Conservation (phyloP, 2,113 vertebrate species). For the Gobiocypris rarus region DNA sequence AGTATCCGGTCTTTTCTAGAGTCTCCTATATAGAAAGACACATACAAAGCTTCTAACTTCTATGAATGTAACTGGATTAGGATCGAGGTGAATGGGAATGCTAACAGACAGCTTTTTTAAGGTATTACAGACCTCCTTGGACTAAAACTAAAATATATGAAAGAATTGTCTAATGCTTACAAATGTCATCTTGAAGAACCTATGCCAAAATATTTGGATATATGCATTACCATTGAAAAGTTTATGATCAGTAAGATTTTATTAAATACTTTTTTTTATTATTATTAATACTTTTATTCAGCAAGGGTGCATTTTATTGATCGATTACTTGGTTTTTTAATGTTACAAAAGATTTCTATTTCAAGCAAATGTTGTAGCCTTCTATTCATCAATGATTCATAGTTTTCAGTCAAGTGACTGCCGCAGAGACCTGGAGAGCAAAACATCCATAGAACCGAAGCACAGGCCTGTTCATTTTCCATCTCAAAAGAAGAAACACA, state of each 20-base stretch:
- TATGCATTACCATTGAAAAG: not conserved
- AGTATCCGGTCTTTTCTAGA: constrained; percentile 87
- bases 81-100: not conserved
- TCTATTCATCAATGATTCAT: not conserved
- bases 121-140: not conserved
- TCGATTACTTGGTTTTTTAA: too few relatives aligned
- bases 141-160: not conserved
- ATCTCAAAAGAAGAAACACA: too few relatives aligned
- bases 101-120: not conserved
- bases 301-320: too few relatives aligned
- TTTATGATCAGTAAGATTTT: not conserved
- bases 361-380: not conserved
- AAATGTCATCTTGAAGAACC: not conserved
- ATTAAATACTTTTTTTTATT: too few relatives aligned
- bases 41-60: not conserved
- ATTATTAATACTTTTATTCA: too few relatives aligned
- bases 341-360: not conserved
- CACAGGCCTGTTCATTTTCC: too few relatives aligned
- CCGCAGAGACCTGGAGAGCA: too few relatives aligned
- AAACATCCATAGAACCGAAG: too few relatives aligned
- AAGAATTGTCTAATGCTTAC: not conserved
- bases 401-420: too few relatives aligned
- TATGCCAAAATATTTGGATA: not conserved
- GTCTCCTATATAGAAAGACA: constrained; percentile 75
- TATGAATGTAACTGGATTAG: not conserved